These are phyloP conservation scores for Drosophila burlai DNA, from an alignment of 1,140 invertebrate genomes.

Conservation along the genomic window DNA sequence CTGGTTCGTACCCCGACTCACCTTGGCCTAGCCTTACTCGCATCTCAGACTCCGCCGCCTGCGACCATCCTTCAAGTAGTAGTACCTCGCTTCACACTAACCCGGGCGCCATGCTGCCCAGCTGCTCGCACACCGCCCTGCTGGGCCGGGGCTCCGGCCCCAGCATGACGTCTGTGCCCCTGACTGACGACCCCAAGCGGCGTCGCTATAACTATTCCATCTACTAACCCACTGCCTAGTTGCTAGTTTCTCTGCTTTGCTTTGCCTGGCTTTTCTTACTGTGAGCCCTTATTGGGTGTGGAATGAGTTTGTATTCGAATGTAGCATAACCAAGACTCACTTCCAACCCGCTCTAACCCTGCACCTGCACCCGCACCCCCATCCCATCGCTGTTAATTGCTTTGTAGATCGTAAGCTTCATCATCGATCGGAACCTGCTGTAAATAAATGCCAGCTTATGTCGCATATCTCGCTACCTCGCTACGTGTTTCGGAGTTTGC, in stretches of 20 bases:
- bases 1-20: conserved; percentile 68
- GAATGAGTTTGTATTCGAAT: conserved; percentile 35
- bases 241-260: conserved; percentile 1
- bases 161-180: conserved; percentile 53
- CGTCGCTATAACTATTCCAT: conserved; percentile 80
- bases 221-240: conserved; percentile 55
- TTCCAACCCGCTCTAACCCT: conserved; percentile 14
- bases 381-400: conserved; percentile 27
- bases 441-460: conserved; percentile 62
- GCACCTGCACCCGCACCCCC: conserved; percentile 19
- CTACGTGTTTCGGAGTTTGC: conserved; percentile 31
- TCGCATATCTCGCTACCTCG: conserved; percentile 9
- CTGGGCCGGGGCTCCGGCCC: conserved; percentile 43
- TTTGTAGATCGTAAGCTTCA: conserved; percentile 48
- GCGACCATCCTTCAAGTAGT: conserved; percentile 62
- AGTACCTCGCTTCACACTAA: conserved; percentile 54
- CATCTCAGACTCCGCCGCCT: conserved; percentile 54
- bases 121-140: conserved; percentile 67
- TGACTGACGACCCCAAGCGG: conserved; percentile 45
- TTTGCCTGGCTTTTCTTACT: conserved; percentile 17
- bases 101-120: conserved; percentile 28
- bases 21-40: conserved; percentile 63
- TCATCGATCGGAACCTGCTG: conserved; percentile 39
- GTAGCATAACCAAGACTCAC: conserved; percentile 49
- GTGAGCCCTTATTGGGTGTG: conserved; percentile 24